These are phyloP conservation scores for Ascidia mentula DNA, from an alignment of 23 tunicate species.

Conservation along the genomic window DNA sequence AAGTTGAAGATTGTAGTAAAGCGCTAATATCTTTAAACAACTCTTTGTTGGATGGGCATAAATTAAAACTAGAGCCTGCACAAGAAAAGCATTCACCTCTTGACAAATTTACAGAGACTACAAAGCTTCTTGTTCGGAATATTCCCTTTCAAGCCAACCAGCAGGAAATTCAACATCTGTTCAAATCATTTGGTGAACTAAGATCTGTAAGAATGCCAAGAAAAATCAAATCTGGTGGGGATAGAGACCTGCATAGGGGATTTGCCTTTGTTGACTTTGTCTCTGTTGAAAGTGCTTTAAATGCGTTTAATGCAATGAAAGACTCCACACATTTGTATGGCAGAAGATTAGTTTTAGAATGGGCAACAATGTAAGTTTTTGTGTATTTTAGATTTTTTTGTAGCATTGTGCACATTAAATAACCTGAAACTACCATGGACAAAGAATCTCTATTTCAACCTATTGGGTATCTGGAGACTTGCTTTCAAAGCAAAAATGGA, in stretches of 20 bases:
- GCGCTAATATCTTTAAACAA: constrained; percentile 70
- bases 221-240: constrained; percentile 46
- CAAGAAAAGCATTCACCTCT: constrained; percentile 6
- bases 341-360: constrained; percentile 95
- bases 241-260: constrained; percentile 77
- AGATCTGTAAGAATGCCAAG: constrained; percentile 90
- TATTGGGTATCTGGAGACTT: constrained; percentile 73
- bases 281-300: constrained; percentile 71
- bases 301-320: constrained; percentile 88
- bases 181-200: constrained; percentile 89
- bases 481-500: constrained; percentile 90
- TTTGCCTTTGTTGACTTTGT: constrained; percentile 96
- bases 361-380: constrained; percentile 84
- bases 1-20: constrained; percentile 35
- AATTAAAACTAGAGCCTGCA: constrained; percentile 72
- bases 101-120: background rate
- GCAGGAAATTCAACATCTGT: constrained; percentile 73
- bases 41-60: constrained; percentile 73
- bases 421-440: background rate
- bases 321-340: constrained; percentile 97
- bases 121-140: constrained; percentile 90
- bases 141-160: constrained; percentile 87
- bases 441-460: constrained; percentile 22
- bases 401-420: background rate
- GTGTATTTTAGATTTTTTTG: background rate